Percentiles rank a stretch among this genome's conserved stretches.
Conservation (phyloP, 2,113 vertebrate species). For the Pampusana beccarii region DNA sequence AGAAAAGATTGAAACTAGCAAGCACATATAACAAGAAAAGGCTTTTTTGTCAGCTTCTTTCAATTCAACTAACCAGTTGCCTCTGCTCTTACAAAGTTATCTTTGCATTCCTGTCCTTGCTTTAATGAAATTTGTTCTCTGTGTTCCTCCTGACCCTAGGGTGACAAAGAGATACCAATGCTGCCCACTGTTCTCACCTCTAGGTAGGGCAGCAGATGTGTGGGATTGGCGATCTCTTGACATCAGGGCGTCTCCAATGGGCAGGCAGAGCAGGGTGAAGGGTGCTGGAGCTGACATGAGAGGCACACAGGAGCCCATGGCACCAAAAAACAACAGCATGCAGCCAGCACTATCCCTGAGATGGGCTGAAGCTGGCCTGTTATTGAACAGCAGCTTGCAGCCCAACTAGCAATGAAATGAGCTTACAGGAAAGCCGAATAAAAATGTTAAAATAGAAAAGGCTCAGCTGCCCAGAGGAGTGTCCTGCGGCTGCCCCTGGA, state of each 20-base stretch:
- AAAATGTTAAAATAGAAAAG: neutral
- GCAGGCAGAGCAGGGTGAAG: neutral
- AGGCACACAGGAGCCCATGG: neutral
- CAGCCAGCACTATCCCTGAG: neutral
- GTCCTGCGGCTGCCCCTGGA: neutral
- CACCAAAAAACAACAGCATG: neutral
- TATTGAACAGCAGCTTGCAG: neutral
- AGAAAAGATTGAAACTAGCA: neutral
- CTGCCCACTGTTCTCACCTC: neutral
- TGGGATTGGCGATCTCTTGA: fast-evolving
- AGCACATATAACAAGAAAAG: neutral
- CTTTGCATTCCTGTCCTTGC: neutral
- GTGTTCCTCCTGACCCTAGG: neutral
- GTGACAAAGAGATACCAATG: neutral
- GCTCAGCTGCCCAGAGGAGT: neutral
- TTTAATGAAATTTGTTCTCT: neutral
- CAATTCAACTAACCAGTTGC: neutral
- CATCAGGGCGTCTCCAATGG: neutral
- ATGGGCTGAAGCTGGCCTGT: neutral
- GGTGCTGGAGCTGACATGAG: neutral
- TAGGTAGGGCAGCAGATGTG: neutral
- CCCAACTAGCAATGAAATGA: neutral
- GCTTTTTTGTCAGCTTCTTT: neutral
- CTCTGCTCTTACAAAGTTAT: neutral
- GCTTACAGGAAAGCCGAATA: neutral